These are phyloP conservation scores for Hippocampus comes DNA, from an alignment of 2,113 vertebrate genomes.

Conservation along the genomic window DNA sequence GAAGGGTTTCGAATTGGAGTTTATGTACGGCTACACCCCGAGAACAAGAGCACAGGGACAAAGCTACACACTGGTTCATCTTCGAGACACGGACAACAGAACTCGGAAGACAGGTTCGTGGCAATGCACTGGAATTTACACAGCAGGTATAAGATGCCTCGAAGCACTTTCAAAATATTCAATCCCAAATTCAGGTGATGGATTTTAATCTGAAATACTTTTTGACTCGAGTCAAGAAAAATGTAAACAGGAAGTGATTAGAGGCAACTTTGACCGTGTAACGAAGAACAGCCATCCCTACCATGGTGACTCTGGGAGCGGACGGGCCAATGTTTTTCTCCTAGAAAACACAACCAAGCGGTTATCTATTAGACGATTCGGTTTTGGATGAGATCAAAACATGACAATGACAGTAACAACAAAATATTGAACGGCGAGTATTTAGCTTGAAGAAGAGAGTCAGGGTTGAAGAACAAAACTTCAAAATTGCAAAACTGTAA, in stretches of 20 bases:
- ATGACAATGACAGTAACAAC: slow-evolving; percentile 14
- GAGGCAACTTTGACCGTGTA: slow-evolving; percentile 59
- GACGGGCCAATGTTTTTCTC: slow-evolving; percentile 76
- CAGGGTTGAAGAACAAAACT: slow-evolving; percentile 5
- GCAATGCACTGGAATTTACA: slow-evolving; percentile 61
- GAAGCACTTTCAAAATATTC: slow-evolving; percentile 39
- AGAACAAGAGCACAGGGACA: slow-evolving; percentile 37
- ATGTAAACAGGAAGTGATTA: slow-evolving; percentile 28
- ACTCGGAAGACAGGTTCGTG: slow-evolving; percentile 50
- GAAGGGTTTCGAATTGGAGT: background rate
- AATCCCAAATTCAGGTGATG: slow-evolving; percentile 1
- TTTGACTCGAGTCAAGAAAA: slow-evolving; percentile 11
- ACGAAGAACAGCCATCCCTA: slow-evolving; percentile 73
- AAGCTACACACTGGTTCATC: slow-evolving; percentile 43
- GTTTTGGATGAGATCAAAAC: background rate
- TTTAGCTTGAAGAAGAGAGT: background rate
- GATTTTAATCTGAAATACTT: slow-evolving; percentile 7
- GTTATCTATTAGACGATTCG: slow-evolving; percentile 37
- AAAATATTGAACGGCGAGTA: slow-evolving; percentile 2
- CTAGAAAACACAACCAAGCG: slow-evolving; percentile 75
- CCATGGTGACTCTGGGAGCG: slow-evolving; percentile 79
- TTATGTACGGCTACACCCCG: slow-evolving; percentile 46
- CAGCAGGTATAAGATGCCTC: slow-evolving; percentile 57
- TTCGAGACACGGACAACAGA: slow-evolving; percentile 62
- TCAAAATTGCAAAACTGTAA: background rate